Conservation (phyloP, 2,113 vertebrate genomes). For the Eretmochelys imbricata region DNA sequence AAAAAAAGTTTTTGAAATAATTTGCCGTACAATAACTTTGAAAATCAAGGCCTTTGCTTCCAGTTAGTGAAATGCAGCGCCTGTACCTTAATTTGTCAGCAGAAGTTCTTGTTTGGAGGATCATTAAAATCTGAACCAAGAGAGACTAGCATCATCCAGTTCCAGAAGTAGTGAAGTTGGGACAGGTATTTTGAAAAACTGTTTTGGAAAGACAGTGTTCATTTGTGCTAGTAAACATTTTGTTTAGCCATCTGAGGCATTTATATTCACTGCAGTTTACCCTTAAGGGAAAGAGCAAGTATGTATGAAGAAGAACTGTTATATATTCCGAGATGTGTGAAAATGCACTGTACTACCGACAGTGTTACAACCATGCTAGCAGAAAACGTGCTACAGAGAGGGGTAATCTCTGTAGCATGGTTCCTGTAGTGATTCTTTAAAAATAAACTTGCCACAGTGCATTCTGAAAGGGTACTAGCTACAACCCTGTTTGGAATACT, state of each 20-base stretch:
- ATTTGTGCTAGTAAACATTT: neutral
- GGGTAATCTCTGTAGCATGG: neutral
- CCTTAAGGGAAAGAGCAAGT: neutral
- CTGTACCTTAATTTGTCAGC: neutral
- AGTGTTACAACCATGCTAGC: neutral
- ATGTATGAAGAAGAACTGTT: neutral
- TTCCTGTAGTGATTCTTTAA: neutral
- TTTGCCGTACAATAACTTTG: neutral
- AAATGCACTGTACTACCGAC: accelerated
- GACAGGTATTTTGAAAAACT: neutral
- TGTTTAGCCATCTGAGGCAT: neutral
- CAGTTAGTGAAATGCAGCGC: neutral
- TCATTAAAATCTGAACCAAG: neutral
- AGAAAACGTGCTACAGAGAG: accelerated
- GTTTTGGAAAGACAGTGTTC: neutral
- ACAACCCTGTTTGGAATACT: neutral
- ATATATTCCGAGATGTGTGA: neutral
- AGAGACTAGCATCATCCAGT: neutral
- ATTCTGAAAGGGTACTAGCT: neutral
- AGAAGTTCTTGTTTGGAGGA: neutral
- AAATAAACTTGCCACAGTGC: neutral
- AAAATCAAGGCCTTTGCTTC: neutral
- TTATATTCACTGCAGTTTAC: accelerated
- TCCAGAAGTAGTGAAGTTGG: neutral
- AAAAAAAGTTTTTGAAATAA: neutral